A percentile compares a stretch with the other conserved stretches of the same genome.
These are phyloP conservation scores for Alligator sinensis DNA, from an alignment of 2,113 vertebrate genomes.

Conservation along the genomic window DNA sequence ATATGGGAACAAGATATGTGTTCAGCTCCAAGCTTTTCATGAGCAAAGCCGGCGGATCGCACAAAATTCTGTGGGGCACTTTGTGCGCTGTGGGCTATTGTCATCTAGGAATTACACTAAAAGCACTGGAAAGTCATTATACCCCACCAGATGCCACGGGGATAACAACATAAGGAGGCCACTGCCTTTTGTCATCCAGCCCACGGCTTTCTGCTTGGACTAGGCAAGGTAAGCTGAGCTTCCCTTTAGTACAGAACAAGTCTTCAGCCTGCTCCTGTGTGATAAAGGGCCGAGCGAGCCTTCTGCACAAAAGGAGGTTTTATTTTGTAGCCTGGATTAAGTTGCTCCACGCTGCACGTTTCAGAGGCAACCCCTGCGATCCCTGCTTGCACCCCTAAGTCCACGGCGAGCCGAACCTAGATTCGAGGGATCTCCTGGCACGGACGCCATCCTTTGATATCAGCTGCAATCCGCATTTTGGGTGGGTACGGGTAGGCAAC, in stretches of 20 bases:
- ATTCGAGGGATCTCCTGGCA: no score
- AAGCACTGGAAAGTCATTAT: neutral
- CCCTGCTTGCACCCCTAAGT: neutral
- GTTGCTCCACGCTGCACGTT: neutral
- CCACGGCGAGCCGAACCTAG: neutral
- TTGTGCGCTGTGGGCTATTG: neutral
- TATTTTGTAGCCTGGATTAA: neutral
- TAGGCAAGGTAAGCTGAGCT: neutral
- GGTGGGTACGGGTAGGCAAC: neutral
- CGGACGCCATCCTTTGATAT: neutral
- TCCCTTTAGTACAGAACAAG: neutral
- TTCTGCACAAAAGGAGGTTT: neutral
- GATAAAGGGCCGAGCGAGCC: neutral
- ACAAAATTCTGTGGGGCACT: neutral
- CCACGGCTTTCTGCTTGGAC: neutral
- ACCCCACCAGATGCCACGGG: neutral
- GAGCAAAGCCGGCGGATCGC: rapidly evolving
- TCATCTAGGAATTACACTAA: neutral
- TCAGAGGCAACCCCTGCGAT: neutral
- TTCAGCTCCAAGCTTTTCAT: neutral
- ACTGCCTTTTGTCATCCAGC: neutral
- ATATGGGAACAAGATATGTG: neutral
- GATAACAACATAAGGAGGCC: neutral
- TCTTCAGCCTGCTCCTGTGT: neutral
- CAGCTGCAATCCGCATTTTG: neutral